Evolutionary conservation across 1,140 invertebrate species (phyloP), one percentile per base, ranked within the genome.

Genomic region (Drosophila tropicalis): DNA sequence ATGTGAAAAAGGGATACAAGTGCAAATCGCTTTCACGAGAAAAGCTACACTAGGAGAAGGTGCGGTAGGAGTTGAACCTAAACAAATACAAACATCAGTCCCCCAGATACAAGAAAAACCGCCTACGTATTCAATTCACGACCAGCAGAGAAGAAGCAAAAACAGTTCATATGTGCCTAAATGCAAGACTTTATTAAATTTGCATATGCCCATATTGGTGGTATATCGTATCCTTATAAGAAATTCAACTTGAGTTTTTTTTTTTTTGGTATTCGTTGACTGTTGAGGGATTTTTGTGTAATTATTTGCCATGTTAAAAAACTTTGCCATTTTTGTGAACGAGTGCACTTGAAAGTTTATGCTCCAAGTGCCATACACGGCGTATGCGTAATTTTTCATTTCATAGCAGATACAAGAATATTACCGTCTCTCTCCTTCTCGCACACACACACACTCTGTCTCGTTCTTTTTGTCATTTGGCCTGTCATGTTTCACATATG

Each of bases 371-470:
- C 39, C 58, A 67, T 76, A 83, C 79, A 80, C 71, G 79, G 58
- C 76, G 76, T 87, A 87, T 83, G 74, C 66, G 80, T 77, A 83
- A 89, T 87, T 89, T 83, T 77, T 83, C 76, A 80, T 81, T 69
- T 72, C 58, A 13, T 55, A 67, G 34, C 62, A 67, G 56, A 64
- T 66, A 68, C 60, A 78, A 64, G 44, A 32, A 68, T 41, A 61
- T 55, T 54, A n/a, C 68, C 62, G 64, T 62, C 32, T 44, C n/a
- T 22, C n/a, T 39, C 51, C 39, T 62, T 54, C 15, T 39, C 17
- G 39, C 15, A 17, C 71, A 39, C 36, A 12, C 36, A 39, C 36
- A 39, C 36, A 39, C 71, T 55, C 10, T 34, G n/a, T 57, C 58
- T 54, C 12, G 13, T 13, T 39, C 36, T 39, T 39, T 12, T 39